Evolutionary conservation across 2,797 vertebrate species (phyloP), one percentile per base, ranked within the genome.

Genomic region (Hafferia zeledoni): DNA sequence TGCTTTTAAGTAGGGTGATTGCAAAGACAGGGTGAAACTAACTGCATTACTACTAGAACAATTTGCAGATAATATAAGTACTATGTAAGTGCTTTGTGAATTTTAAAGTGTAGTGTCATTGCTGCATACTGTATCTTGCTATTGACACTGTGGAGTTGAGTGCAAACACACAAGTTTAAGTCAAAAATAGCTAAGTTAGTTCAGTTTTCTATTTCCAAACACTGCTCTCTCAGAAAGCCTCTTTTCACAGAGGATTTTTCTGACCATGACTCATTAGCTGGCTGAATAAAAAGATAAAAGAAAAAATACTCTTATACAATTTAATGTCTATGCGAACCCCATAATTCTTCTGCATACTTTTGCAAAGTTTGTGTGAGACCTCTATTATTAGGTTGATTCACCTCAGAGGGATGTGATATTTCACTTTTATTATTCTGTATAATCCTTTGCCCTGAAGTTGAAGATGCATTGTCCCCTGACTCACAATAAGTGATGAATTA

Each of bases 401-500:
- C 17, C 56, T 86, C 64, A 63, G 46, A 84, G 37, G 78, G 90
- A 86, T 41, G 28, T 13, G 11, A 43, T 13, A 24, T 68, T 89
- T 95, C 91, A 27, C 69, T 92, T 95, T 90, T 37, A 65, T 41
- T 59, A 87, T 52, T 89, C 72, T 47, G 6, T 55, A 28, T 60
- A 83, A 93, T 78, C 72, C 83, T 85, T 91, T 92, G 28, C 75
- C 82, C 71, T 87, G 41, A 78, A 85, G 84, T 83, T 96, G 56
- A 94, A 93, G 72, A 85, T 77, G 41, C 27, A 35, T 89, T 95
- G 93, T 90, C 68, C 78, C 69, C 79, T 90, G 87, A 72, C 64
- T 96, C 89, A 94, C 88, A 90, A 85, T 67, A 83, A 88, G 77
- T 90, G 83, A 96, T 80, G 90, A 93, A 89, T 83, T 89, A 74